A percentile compares a stretch with the other conserved stretches of the same genome.
phyloP scores from a whole-genome alignment of 1,140 invertebrate genomes.

The Microplitis demolitor region DNA sequence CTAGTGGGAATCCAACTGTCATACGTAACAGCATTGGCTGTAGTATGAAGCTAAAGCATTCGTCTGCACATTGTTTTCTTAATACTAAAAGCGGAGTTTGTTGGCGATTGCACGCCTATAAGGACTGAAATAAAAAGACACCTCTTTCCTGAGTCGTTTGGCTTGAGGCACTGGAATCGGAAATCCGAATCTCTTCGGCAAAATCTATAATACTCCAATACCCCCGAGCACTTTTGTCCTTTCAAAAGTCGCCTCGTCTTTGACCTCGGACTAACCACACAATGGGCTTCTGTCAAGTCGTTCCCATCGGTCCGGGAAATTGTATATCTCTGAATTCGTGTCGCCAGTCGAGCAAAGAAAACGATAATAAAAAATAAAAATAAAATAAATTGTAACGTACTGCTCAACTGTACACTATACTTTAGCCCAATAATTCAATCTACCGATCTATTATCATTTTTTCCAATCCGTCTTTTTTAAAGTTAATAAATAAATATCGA shows the following conservation, averaged over 20 bases:
- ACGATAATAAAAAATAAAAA: background rate
- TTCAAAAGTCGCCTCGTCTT: conserved; percentile 2
- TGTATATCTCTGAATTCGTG: conserved; percentile 1
- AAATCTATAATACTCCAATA: conserved; percentile 7
- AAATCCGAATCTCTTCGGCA: conserved; percentile 25
- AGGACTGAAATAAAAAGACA: background rate
- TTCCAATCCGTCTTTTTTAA: too few relatives aligned
- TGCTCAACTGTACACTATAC: too few relatives aligned
- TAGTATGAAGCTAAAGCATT: background rate
- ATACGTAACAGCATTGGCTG: background rate
- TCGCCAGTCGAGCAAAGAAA: background rate
- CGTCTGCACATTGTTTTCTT: background rate
- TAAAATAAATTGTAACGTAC: background rate
- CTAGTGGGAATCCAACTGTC: background rate
- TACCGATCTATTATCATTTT: too few relatives aligned
- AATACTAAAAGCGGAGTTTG: background rate
- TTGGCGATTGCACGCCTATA: too few relatives aligned
- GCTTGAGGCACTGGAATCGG: conserved; percentile 25
- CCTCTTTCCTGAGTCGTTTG: conserved; percentile 22
- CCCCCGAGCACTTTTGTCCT: conserved; percentile 1
- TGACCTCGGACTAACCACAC: background rate
- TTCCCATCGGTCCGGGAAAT: background rate
- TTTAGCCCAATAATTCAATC: too few relatives aligned
- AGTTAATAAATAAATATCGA: too few relatives aligned
- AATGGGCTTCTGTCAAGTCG: conserved; percentile 6